Conservation (phyloP, 2,113 vertebrate species). For the Gymnobelideus leadbeateri region DNA sequence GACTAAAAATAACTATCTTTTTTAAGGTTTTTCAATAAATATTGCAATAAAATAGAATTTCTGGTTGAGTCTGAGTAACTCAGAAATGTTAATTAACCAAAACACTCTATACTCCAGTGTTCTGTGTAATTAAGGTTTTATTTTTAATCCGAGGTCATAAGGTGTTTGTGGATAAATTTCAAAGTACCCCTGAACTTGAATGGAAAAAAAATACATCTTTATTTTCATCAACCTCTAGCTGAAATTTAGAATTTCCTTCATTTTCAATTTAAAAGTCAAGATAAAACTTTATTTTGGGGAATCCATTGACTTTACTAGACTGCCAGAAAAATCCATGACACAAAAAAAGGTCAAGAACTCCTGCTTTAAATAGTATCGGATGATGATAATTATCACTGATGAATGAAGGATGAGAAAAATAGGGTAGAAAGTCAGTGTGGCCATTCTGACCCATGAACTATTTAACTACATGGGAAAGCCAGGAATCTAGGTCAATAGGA, state of each 20-base stretch:
- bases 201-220: not conserved
- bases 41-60: not conserved
- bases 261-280: not conserved
- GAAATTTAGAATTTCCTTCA: not conserved
- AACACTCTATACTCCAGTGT: not conserved
- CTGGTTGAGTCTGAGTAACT: not conserved
- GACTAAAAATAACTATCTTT: not conserved
- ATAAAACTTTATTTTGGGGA: not conserved
- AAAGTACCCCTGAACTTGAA: not conserved
- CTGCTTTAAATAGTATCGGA: not conserved
- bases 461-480: not conserved
- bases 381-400: slow-evolving; percentile 4
- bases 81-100: not conserved
- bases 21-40: not conserved
- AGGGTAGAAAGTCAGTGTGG: not conserved
- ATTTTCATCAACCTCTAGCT: not conserved
- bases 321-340: not conserved
- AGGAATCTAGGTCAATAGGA: not conserved
- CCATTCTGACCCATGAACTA: not conserved
- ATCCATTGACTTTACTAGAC: not conserved
- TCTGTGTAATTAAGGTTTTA: not conserved
- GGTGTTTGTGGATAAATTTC: not conserved
- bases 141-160: not conserved
- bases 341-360: not conserved
- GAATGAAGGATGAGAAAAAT: not conserved